phyloP scores from a whole-genome alignment of 2,888 invertebrate genomes.

The Meiosimyza platycephala region DNA sequence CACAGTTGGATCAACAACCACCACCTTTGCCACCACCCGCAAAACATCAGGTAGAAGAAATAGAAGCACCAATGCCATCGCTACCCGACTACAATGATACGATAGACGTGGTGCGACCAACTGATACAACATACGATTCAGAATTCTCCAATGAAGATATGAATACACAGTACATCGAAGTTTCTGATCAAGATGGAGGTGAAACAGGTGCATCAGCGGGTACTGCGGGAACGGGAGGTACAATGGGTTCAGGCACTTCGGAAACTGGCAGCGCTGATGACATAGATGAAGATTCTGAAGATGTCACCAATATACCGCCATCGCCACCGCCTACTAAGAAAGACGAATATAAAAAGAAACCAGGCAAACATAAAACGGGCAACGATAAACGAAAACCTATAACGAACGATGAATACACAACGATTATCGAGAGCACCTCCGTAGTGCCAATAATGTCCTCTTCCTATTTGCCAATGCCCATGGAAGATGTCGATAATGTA shows the following conservation, averaged over 20 bases:
- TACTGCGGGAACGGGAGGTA: not conserved
- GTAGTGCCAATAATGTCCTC: constrained; percentile 56
- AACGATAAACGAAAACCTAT: constrained; percentile 51
- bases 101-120: constrained; percentile 48
- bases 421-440: constrained; percentile 61
- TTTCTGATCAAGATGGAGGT: constrained; percentile 56
- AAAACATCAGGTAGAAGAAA: constrained; percentile 2
- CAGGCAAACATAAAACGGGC: constrained; percentile 55
- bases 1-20: constrained; percentile 47
- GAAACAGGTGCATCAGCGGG: constrained; percentile 44
- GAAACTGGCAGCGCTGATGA: constrained; percentile 47
- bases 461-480: constrained; percentile 59
- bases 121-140: constrained; percentile 59
- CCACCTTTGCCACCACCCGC: constrained; percentile 45
- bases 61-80: constrained; percentile 17
- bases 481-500: constrained; percentile 51
- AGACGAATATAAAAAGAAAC: constrained; percentile 60
- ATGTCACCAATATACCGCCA: constrained; percentile 17
- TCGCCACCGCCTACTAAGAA: constrained; percentile 52
- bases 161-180: constrained; percentile 61
- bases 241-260: not conserved
- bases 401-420: constrained; percentile 48
- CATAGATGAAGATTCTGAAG: constrained; percentile 46
- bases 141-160: constrained; percentile 63
- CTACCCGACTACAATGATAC: constrained; percentile 39